phyloP scores from a whole-genome alignment of 2,888 invertebrate genomes.

The Notodonta ziczac region DNA sequence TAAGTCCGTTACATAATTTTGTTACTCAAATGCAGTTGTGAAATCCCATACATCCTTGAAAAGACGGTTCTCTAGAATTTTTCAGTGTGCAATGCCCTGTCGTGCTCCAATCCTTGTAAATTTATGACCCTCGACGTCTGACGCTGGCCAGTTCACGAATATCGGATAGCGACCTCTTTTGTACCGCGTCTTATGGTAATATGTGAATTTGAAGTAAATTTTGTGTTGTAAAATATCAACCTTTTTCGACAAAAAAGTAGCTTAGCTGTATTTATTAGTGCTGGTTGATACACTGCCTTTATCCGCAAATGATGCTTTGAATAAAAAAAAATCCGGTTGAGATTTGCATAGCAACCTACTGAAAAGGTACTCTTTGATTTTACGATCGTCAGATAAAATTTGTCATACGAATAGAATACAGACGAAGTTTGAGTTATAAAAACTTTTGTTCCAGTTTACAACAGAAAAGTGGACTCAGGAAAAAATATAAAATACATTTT shows the following conservation, averaged over 20 bases:
- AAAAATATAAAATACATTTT: slow-evolving; percentile 63
- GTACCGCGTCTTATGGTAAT: slow-evolving; percentile 56
- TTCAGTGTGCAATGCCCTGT: slow-evolving; percentile 76
- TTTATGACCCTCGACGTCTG: slow-evolving; percentile 71
- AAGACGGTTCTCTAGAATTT: slow-evolving; percentile 68
- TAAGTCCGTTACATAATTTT: neutral
- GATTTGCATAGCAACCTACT: too few relatives aligned
- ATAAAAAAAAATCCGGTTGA: slow-evolving; percentile 19
- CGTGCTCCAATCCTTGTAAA: slow-evolving; percentile 75
- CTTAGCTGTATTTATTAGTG: neutral
- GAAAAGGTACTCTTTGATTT: too few relatives aligned
- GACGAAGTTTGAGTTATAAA: slow-evolving; percentile 49
- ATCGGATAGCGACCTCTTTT: slow-evolving; percentile 57
- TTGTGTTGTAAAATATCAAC: slow-evolving; percentile 4
- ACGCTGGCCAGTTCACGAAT: slow-evolving; percentile 69
- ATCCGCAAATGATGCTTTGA: slow-evolving; percentile 12
- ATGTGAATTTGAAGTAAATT: slow-evolving; percentile 33
- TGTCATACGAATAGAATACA: slow-evolving; percentile 29
- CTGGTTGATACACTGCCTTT: too few relatives aligned
- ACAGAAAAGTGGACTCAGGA: slow-evolving; percentile 50
- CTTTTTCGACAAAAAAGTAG: neutral
- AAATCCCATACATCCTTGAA: slow-evolving; percentile 45
- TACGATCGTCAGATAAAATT: slow-evolving; percentile 35
- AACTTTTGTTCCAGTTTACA: slow-evolving; percentile 50
- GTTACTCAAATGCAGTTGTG: slow-evolving; percentile 28